Evolutionary conservation across 2,113 vertebrate genomes (phyloP).

Genomic region (Tupaia tana): DNA sequence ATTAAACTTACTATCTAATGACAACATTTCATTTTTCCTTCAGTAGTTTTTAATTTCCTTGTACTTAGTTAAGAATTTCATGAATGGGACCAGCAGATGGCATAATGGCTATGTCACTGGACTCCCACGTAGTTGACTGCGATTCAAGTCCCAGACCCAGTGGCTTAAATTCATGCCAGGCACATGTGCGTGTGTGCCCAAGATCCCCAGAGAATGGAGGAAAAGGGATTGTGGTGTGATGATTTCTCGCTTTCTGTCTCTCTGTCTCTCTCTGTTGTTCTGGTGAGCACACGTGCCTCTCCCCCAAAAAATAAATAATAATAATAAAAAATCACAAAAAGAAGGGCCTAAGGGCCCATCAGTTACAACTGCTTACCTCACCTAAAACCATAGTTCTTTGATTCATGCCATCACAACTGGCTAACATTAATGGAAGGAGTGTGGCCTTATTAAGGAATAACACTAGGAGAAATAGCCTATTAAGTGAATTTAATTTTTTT

Average conservation of each 20-base stretch:
- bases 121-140: too few species aligned
- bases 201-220: too few species aligned
- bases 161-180: too few species aligned
- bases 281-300: too few species aligned
- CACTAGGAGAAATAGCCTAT: background rate
- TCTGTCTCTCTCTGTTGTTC: too few species aligned
- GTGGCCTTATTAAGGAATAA: background rate
- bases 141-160: too few species aligned
- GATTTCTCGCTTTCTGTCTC: too few species aligned
- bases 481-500: background rate
- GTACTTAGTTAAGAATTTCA: background rate
- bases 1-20: background rate
- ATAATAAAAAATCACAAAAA: background rate
- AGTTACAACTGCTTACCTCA: background rate
- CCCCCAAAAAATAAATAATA: too few species aligned
- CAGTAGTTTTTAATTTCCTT: background rate
- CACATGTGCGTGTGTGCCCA: too few species aligned
- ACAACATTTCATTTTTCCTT: background rate
- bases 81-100: too few species aligned
- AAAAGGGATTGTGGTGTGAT: too few species aligned
- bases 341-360: background rate
- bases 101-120: too few species aligned
- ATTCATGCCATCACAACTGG: background rate
- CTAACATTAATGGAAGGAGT: background rate
- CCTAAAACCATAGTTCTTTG: background rate